Base-by-base conservation (phyloP, 1,140 invertebrate species). In the Drosophila sp. region DNA sequence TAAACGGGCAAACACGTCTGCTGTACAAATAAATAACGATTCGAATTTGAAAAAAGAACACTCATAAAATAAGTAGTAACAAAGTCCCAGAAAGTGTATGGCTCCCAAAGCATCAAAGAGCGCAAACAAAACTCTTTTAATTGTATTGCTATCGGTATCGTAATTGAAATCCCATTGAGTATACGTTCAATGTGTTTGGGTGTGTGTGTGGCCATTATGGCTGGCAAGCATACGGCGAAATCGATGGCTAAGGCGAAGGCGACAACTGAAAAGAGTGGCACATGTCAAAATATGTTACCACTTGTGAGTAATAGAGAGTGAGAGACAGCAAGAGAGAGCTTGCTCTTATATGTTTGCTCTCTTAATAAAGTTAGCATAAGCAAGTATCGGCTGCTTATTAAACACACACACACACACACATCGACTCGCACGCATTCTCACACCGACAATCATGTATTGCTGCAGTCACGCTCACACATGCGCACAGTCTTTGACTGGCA, bases 391-490 rank as follows among this genome's bases (percentile, higher is more conserved):
- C 40, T 36, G 40, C 46, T 16, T 21, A 51, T 14, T 34, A 2
- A 46, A 14, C 51, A 59, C 51, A 50, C 5, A 8, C 43, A 41
- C 32, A 41, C 43, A 16, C 38, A 66, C 27, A 38, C 25, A 21
- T 14, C n/a, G n/a, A n/a, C n/a, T n/a, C n/a, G 27, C 38, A 66
- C 27, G 38, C 25, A 21, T 14, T 32, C 48, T n/a, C 25, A 43
- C 40, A 43, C 51, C 36, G 11, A 13, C 36, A 38, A 40, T 11
- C 7, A 38, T 5, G n/a, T 13, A 61, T 40, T 21, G 45, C 61
- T 57, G 45, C 56, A 71, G 59, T 48, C 13, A 71, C 66, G 25
- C 67, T 54, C 59, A 71, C 61, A 72, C 69, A 72, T 72, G 69
- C 69, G 69, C 69, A 66, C 7, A 34, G 51, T 40, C 16, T 56